Evolutionary conservation across 2,113 vertebrate genomes (phyloP).

Genomic region (Etheostoma cragini): DNA sequence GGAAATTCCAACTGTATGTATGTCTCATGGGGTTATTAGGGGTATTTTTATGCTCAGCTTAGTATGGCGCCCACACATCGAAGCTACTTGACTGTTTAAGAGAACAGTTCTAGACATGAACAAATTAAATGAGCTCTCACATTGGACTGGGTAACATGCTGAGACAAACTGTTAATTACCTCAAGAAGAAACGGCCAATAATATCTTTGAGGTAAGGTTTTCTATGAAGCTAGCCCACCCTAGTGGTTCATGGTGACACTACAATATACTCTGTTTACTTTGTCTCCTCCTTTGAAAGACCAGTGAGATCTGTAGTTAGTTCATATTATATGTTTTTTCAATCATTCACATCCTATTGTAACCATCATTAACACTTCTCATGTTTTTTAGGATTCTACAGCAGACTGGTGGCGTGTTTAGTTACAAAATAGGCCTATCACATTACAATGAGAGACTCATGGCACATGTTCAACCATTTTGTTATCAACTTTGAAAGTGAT

Average conservation of each 20-base stretch:
- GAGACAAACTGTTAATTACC: background rate
- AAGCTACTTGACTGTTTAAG: background rate
- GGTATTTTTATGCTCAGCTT: constrained; percentile 30
- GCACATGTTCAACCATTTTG: constrained; percentile 9
- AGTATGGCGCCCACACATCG: background rate
- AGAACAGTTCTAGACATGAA: constrained; percentile 1
- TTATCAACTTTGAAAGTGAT: constrained; percentile 46
- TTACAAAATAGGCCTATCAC: background rate
- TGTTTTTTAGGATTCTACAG: background rate
- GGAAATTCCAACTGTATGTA: constrained; percentile 39
- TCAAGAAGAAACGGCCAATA: background rate
- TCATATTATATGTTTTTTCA: background rate
- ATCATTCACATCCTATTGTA: background rate
- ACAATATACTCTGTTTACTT: background rate
- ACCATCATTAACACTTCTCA: background rate
- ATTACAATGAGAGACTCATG: constrained; percentile 7
- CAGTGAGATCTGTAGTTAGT: background rate
- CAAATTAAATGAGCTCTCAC: constrained; percentile 7
- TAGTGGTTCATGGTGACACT: constrained; percentile 44
- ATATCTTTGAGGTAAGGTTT: background rate
- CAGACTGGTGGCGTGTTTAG: background rate
- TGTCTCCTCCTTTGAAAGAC: background rate
- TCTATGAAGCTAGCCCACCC: constrained; percentile 26
- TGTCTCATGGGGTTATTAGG: constrained; percentile 17
- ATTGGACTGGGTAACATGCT: background rate